These are phyloP conservation scores for Alethe diademata DNA, from an alignment of 2,113 vertebrate species.

Conservation along the genomic window DNA sequence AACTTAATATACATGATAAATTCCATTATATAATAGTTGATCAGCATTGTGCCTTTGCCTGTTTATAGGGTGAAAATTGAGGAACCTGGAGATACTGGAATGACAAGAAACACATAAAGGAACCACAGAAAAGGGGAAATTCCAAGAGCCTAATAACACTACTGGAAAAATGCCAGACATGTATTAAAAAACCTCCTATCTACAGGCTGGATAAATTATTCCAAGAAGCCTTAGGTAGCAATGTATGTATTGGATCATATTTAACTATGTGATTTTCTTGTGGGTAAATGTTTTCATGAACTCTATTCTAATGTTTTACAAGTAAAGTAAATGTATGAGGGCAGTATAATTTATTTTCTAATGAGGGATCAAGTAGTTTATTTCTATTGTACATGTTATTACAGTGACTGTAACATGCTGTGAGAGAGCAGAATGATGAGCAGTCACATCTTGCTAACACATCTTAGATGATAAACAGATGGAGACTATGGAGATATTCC, in stretches of 20 bases:
- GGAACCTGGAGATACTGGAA: constrained; percentile 10
- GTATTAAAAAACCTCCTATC: constrained; percentile 43
- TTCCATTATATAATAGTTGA: background rate
- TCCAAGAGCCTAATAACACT: constrained; percentile 25
- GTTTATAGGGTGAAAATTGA: constrained; percentile 45
- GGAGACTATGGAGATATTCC: background rate
- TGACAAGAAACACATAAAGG: constrained; percentile 31
- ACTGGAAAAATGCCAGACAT: constrained; percentile 48
- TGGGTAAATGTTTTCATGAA: constrained; percentile 62
- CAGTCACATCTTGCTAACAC: constrained; percentile 59
- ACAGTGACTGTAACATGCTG: constrained; percentile 46
- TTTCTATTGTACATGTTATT: constrained; percentile 60
- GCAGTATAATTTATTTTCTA: constrained; percentile 61
- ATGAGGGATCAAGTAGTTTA: constrained; percentile 61
- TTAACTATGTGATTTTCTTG: constrained; percentile 57
- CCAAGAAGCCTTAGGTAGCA: constrained; percentile 48
- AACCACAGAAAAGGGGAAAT: constrained; percentile 7
- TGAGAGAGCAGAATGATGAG: constrained; percentile 50
- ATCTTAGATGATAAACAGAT: constrained; percentile 62
- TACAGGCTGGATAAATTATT: constrained; percentile 15
- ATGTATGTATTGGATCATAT: constrained; percentile 48
- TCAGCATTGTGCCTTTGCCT: background rate
- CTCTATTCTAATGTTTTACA: constrained; percentile 52
- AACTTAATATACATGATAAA: background rate
- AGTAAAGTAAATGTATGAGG: constrained; percentile 43